Base-by-base conservation (phyloP, 2,113 vertebrate genomes). In the Accipiter virgatus region DNA sequence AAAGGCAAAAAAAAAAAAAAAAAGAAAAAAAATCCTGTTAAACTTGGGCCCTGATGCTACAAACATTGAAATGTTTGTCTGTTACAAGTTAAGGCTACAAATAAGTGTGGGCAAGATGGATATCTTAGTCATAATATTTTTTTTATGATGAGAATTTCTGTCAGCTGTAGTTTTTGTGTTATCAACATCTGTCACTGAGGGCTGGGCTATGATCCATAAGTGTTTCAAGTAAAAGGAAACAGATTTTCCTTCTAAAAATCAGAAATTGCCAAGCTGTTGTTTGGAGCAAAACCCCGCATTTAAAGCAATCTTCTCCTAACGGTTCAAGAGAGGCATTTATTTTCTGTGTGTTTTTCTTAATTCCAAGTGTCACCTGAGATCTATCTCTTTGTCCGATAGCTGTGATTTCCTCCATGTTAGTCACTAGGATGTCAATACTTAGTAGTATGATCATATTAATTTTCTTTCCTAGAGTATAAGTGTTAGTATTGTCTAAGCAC, bases 241-340 rank as follows among this genome's bases (percentile, higher is more conserved):
- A 91, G 29, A 75, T 95, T 93, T 95, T 91, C 56, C 38, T 82
- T 72, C 55, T 77, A 80, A 95, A 95, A 95, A 81, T 87, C 65
- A 95, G 86, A 89, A 92, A 91, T 45, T 71, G 8, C 56, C 62
- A 85, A 79, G 40, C 36, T 92, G 83, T 43, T 91, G 20, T 91
- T 92, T 93, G 56, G 31, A 83, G 18, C 38, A 88, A 81, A 81
- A 2, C 36, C 13, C 7, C 0, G 2, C 31, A 16, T 89, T 96
- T 96, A 85, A 92, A 89, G 31, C 62, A 84, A 78, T 89, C 9
- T 72, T 91, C n/a, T 82, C 31, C 26, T 67, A 75, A 58, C 1
- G 1, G 27, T 40, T 86, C 47, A 56, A 67, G 25, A 61, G 34
- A 67, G 11, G 2, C 0, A 56, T 88, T 71, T 84, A 32, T 70